A percentile compares a stretch with the other conserved stretches of the same genome.
Conservation (phyloP, 2,797 vertebrate genomes). For the Nasua narica region DNA sequence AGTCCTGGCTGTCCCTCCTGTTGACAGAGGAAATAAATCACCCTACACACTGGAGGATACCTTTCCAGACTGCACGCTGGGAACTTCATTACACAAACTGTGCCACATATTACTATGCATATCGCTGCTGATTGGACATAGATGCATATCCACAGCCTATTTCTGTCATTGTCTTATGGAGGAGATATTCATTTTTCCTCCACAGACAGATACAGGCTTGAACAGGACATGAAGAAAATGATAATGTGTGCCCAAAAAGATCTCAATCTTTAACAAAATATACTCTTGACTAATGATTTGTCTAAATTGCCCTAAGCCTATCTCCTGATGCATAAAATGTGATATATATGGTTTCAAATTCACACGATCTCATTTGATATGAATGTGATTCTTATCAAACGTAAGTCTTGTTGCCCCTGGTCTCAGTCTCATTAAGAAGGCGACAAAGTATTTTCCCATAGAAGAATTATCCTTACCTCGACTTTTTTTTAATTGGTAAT, state of each 20-base stretch:
- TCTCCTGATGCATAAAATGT: slow-evolving; percentile 70
- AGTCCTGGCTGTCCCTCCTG: slow-evolving; percentile 97
- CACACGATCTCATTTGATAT: slow-evolving; percentile 70
- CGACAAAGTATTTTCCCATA: slow-evolving; percentile 49
- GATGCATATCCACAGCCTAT: slow-evolving; percentile 90
- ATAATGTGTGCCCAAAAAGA: slow-evolving; percentile 78
- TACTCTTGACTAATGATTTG: slow-evolving; percentile 77
- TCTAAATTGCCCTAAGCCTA: slow-evolving; percentile 79
- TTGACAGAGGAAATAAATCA: slow-evolving; percentile 99
- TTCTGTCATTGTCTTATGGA: slow-evolving; percentile 92
- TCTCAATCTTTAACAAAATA: slow-evolving; percentile 77
- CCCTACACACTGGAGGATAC: slow-evolving; percentile 96
- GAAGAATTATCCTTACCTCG: neutral
- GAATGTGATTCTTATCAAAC: slow-evolving; percentile 73
- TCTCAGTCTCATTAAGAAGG: slow-evolving; percentile 67
- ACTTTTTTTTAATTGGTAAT: slow-evolving; percentile 7
- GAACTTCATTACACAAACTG: slow-evolving; percentile 99
- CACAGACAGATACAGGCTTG: slow-evolving; percentile 82
- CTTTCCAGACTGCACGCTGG: slow-evolving; percentile 97
- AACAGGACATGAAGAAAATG: slow-evolving; percentile 81
- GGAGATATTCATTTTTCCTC: slow-evolving; percentile 90
- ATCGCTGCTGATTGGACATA: slow-evolving; percentile 93
- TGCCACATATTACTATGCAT: slow-evolving; percentile 98
- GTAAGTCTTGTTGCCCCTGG: slow-evolving; percentile 48
- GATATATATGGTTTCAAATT: slow-evolving; percentile 68